A percentile compares a stretch with the other conserved stretches of the same genome.
Evolutionary conservation across 2,888 invertebrate genomes (phyloP).

Genomic region (Ptychoptera contaminata): DNA sequence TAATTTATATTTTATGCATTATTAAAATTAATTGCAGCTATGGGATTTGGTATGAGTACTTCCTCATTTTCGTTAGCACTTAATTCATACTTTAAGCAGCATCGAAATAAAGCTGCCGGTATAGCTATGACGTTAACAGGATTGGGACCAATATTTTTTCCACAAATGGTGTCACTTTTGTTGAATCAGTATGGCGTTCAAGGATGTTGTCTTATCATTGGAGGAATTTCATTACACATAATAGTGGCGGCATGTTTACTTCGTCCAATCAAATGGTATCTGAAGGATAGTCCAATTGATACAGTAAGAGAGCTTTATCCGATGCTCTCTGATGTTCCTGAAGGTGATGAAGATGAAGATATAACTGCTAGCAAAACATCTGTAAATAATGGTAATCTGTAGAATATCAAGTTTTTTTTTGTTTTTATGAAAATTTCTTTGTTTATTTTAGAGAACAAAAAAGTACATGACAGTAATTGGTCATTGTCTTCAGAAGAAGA

Average conservation of each 20-base stretch:
- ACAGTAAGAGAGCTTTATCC: too few species aligned
- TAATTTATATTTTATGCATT: neutral
- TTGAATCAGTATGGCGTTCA: slow-evolving; percentile 39
- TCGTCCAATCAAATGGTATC: slow-evolving; percentile 52
- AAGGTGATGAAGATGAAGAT: neutral
- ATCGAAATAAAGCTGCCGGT: slow-evolving; percentile 44
- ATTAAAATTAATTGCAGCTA: slow-evolving; percentile 33
- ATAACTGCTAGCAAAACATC: too few species aligned
- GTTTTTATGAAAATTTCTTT: neutral
- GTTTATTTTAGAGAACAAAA: neutral
- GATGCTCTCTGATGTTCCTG: neutral
- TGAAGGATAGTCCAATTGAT: slow-evolving; percentile 22
- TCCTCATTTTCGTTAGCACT: slow-evolving; percentile 45
- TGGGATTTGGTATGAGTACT: slow-evolving; percentile 43
- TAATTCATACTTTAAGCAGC: slow-evolving; percentile 47
- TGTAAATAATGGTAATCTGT: neutral
- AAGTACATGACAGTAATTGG: neutral
- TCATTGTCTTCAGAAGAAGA: slow-evolving; percentile 10
- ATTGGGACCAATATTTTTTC: slow-evolving; percentile 49
- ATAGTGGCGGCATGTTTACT: slow-evolving; percentile 41
- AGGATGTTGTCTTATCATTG: slow-evolving; percentile 44
- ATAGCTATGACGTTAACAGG: slow-evolving; percentile 48
- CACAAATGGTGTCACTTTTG: slow-evolving; percentile 40
- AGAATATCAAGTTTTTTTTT: neutral
- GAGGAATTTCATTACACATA: slow-evolving; percentile 44